phyloP scores from a whole-genome alignment of 2,888 invertebrate genomes.

The Embidobia sp. region DNA sequence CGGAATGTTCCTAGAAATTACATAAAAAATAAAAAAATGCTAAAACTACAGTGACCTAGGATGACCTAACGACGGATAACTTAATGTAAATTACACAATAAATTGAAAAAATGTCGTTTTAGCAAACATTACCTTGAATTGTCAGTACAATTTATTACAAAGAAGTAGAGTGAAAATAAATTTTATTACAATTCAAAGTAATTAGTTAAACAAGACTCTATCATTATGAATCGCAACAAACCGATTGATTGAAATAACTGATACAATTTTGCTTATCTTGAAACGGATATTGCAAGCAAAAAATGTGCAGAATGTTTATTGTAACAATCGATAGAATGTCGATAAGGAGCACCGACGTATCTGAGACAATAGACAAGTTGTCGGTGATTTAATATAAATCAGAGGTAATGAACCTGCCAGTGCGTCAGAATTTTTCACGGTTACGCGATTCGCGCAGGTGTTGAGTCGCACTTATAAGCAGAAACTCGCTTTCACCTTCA shows the following conservation, averaged over 20 bases:
- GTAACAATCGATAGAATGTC: slow-evolving; percentile 7
- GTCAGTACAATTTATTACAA: no score
- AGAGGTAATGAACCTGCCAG: slow-evolving; percentile 17
- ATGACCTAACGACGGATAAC: no score
- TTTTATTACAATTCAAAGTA: no score
- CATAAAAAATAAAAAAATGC: no score
- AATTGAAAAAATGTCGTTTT: no score
- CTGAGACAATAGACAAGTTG: slow-evolving; percentile 18
- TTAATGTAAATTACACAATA: no score
- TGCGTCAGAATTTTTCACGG: slow-evolving; percentile 7
- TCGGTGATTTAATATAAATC: slow-evolving; percentile 30
- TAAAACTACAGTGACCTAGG: no score
- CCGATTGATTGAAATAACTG: slow-evolving; percentile 12
- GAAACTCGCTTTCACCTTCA: slow-evolving; percentile 27
- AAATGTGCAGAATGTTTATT: slow-evolving; percentile 27
- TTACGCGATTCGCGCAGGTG: slow-evolving; percentile 30
- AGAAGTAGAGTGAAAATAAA: no score
- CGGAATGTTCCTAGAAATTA: no score
- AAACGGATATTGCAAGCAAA: neutral
- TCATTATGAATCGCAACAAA: no score
- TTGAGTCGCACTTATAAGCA: neutral
- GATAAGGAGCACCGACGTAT: neutral
- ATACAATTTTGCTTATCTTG: neutral
- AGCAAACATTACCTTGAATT: no score
- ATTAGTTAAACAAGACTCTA: no score